phyloP scores from a whole-genome alignment of 2,113 vertebrate species.

The Hylia prasina region DNA sequence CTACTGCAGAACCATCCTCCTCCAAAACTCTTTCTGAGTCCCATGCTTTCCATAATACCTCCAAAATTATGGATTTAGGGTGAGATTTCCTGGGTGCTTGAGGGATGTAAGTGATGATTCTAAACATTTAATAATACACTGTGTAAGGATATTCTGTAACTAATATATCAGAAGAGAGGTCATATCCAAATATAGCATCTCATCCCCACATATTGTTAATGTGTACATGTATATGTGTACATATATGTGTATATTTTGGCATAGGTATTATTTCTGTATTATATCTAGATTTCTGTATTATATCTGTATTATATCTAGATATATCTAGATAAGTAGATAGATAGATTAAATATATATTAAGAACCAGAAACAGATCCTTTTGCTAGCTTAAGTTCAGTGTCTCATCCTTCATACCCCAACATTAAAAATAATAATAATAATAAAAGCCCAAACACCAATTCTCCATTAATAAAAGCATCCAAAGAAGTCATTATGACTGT shows the following conservation, averaged over 20 bases:
- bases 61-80: background rate
- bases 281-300: background rate
- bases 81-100: background rate
- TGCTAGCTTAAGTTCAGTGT: background rate
- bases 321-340: background rate
- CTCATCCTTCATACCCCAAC: background rate
- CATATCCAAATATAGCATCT: background rate
- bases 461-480: background rate
- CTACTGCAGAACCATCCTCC: background rate
- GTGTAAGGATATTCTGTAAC: background rate
- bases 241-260: background rate
- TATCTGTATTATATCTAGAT: background rate
- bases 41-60: background rate
- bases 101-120: background rate
- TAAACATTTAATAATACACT: background rate
- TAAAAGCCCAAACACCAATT: background rate
- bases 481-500: background rate
- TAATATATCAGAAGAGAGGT: background rate
- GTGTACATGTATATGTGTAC: too few relatives aligned
- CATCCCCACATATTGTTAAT: fast-evolving
- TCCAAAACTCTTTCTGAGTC: background rate
- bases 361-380: background rate
- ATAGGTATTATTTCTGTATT: background rate
- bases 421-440: too few relatives aligned
- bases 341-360: background rate